Percentiles rank a stretch among this genome's conserved stretches.
Evolutionary conservation across 1,140 invertebrate species (phyloP).

Genomic region (Pygmarrhopalites habei): DNA sequence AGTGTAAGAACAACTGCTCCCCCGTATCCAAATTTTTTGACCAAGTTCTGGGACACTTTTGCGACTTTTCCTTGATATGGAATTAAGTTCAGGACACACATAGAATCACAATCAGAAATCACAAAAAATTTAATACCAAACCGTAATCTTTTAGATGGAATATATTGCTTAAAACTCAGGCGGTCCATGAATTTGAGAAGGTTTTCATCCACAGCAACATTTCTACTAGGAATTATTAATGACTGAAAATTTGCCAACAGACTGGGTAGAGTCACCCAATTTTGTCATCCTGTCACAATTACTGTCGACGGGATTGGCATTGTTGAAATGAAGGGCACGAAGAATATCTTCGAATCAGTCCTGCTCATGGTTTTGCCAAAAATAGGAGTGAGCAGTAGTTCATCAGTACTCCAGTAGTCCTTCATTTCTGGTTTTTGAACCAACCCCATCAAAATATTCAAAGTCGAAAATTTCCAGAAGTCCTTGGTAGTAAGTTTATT

Average conservation of each 20-base stretch:
- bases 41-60: conserved; percentile 12
- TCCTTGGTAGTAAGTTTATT: background rate
- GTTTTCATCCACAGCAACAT: conserved; percentile 44
- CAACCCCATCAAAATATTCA: conserved; percentile 13
- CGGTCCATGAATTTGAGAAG: conserved; percentile 44
- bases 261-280: conserved; percentile 19
- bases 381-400: conserved; percentile 8
- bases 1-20: conserved; percentile 35
- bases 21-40: conserved; percentile 34
- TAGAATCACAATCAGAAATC: conserved; percentile 41
- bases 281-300: conserved; percentile 20
- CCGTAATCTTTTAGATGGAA: conserved; percentile 43
- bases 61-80: conserved; percentile 39
- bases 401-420: conserved; percentile 15
- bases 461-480: conserved; percentile 15
- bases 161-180: conserved; percentile 44
- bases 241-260: conserved; percentile 33
- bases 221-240: conserved; percentile 35
- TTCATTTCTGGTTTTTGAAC: conserved; percentile 12
- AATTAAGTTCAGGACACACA: conserved; percentile 44
- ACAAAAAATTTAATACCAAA: conserved; percentile 44
- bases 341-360: conserved; percentile 29
- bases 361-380: conserved; percentile 8
- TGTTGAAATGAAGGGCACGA: conserved; percentile 34
- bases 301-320: background rate